phyloP scores from a whole-genome alignment of 2,888 invertebrate genomes.

The Lithophane leautieri region DNA sequence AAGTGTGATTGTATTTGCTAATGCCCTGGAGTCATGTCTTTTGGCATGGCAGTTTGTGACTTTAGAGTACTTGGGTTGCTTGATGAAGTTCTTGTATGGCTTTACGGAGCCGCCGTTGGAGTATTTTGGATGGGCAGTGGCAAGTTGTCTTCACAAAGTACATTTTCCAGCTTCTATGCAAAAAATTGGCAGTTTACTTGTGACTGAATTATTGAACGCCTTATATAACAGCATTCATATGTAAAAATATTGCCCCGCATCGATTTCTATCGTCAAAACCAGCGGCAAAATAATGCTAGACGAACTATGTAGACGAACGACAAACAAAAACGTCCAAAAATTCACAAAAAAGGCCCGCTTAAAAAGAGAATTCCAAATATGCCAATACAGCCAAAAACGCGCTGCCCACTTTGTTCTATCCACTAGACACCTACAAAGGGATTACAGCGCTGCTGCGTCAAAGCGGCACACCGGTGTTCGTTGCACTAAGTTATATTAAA shows the following conservation, averaged over 20 bases:
- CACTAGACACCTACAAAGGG: conserved; percentile 6
- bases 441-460: conserved; percentile 29
- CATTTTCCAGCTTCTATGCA: background rate
- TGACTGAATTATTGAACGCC: background rate
- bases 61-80: background rate
- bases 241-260: background rate
- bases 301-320: background rate
- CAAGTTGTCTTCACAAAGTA: background rate
- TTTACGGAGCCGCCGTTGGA: background rate
- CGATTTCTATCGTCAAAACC: background rate
- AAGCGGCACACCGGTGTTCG: conserved; percentile 21
- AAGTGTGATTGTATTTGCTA: conserved; percentile 33
- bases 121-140: background rate
- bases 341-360: background rate
- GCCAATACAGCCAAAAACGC: conserved; percentile 29
- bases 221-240: background rate
- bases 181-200: background rate
- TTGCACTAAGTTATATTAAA: conserved; percentile 65
- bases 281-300: background rate
- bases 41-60: background rate
- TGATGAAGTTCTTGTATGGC: background rate
- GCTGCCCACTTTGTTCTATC: conserved; percentile 5
- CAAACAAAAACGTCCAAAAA: conserved; percentile 16
- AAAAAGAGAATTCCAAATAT: conserved; percentile 1
- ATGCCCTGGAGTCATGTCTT: background rate